Evolutionary conservation across 2,113 vertebrate species (phyloP), one percentile per base, ranked within the genome.

Genomic region (Zapornia atra): DNA sequence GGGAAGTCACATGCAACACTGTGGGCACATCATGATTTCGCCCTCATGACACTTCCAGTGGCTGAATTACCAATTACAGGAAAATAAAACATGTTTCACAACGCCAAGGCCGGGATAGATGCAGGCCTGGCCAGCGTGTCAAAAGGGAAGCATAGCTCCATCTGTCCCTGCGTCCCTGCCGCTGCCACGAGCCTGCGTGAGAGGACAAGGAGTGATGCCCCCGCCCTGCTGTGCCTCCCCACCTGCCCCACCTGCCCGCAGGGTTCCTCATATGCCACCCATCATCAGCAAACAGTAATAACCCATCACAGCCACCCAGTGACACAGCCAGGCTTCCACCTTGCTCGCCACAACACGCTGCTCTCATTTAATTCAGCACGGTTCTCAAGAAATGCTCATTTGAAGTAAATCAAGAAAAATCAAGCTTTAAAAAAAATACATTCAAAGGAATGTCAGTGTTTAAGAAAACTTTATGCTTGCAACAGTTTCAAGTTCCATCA

Each of bases 121-220:
- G 4, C 57, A 38, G 29, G 36, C 42, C 66, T 5, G 59, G 66
- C 54, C 51, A 40, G 13, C 1, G 15, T 12, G 42, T 7, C 21
- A 2, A 5, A 19, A 40, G 11, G 31, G 6, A 51, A 70, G 59
- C 1, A 15, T 31, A 31, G 51, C 40, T 26, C 7, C 36, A 34
- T 10, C 77, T 25, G 21, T 28, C 44, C 64, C 57, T 2, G 0
- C 1, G 0, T 3, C 59, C 68, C 22, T 9, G 16, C 24, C 15
- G 18, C 31, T 6, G 2, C 34, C 61, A 18, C 0, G 0, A 56
- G 40, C 48, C 66, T 36, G 6, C 0, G 1, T 0, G 8, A 40
- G 59, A 15, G 1, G 3, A 17, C 5, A 6, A 26, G 61, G 40
- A 59, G n/a, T 1, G 76, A 73, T 40, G 42, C 10, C 64, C 59